Base-by-base conservation (phyloP, 2,888 invertebrate genomes). In the Buathra laborator region DNA sequence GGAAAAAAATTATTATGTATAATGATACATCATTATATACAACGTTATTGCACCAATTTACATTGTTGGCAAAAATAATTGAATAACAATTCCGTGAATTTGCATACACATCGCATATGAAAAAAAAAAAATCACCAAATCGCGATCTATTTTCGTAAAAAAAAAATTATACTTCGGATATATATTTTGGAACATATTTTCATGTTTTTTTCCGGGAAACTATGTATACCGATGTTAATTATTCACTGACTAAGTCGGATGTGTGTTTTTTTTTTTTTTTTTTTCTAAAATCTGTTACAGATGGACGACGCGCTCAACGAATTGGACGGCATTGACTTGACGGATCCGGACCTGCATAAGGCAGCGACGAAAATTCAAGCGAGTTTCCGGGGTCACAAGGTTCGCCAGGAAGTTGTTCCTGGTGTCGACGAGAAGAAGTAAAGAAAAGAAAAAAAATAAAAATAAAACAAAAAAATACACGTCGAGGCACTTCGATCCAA, bases 331-430 rank as follows among this genome's bases (percentile, higher is more conserved):
- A 97, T 98, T 88, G 98, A 98, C 94, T 95, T 98, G 87, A 95
- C 96, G 86, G 98, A 98, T 94, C 98, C 98, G 19, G 97, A 98
- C 89, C 94, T 98, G 90, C 96, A 97, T 94, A 97, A 97, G 93
- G 98, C 98, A 0, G 98, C 98, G 43, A 97, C 97, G 85, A 98
- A 98, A 95, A 98, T 98, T 87, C 98, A 98, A 93, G 98, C 98
- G 78, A 97, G 98, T 70, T 98, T 98, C 96, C 96, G 98, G 87
- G 98, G 98, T 85, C 98, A 98, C 94, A 97, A 97, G 95, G 97
- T 96, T 79, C 97, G 98, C 94, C 97, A 97, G 94, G 97, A 97
- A 79, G 93, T 92, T 56, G 74, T 85, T 19, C 84, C 88, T 24
- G 86, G 67, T 29, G 67, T 78, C 29, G 90, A 90, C 32, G 87